Percentiles rank a stretch among this genome's conserved stretches.
Conservation (phyloP, 2,113 vertebrate species). For the Megalops atlanticus region DNA sequence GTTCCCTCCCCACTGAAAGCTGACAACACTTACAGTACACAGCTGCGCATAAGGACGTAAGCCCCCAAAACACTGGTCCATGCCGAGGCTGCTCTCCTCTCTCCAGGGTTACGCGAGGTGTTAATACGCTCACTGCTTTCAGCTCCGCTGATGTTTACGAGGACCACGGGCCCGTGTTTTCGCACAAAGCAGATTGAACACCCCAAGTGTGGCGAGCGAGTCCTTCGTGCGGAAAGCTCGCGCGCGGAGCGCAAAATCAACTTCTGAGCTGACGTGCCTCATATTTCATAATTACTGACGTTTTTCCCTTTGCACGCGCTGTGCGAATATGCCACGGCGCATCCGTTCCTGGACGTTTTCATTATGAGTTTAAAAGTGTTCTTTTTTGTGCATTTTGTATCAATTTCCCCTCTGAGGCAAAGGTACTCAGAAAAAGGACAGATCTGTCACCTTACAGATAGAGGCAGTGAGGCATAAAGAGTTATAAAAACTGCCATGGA, state of each 20-base stretch:
- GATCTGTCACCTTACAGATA: neutral
- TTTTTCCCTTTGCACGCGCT: neutral
- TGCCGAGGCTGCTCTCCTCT: neutral
- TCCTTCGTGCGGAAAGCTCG: conserved; percentile 8
- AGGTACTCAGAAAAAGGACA: neutral
- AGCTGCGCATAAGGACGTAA: neutral
- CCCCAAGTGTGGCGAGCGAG: neutral
- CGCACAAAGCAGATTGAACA: neutral
- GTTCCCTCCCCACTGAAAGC: too few relatives aligned
- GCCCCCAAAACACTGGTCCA: neutral
- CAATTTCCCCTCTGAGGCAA: neutral
- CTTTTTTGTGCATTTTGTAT: neutral
- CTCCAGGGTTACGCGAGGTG: neutral
- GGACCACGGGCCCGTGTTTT: neutral
- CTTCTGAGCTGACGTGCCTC: neutral
- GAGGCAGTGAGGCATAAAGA: neutral
- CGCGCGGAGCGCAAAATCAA: neutral
- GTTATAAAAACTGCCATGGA: neutral
- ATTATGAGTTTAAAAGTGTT: neutral
- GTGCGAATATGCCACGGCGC: neutral
- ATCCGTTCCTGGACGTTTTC: neutral
- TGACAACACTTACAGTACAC: too few relatives aligned
- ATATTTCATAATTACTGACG: neutral
- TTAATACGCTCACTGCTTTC: neutral
- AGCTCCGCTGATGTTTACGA: neutral